Base-by-base conservation (phyloP, 2,113 vertebrate species). In the Lepisosteus oculatus region DNA sequence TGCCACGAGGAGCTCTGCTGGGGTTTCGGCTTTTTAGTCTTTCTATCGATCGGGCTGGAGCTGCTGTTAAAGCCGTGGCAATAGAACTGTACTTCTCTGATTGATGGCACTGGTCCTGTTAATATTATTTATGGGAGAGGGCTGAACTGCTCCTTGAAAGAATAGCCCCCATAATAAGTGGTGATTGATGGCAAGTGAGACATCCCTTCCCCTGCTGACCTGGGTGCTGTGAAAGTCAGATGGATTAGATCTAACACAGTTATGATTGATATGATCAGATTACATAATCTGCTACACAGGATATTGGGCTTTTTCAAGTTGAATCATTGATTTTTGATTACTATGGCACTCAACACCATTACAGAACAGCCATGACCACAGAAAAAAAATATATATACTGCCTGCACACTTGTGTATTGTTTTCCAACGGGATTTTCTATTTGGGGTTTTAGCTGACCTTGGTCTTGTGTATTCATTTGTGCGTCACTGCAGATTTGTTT, bases 201-300 rank as follows among this genome's bases (percentile, higher is more conserved):
- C 90, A 90, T 91, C 82, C 84, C 83, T 68, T 80, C 72, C 76
- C 87, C 84, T 85, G 85, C 86, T 96, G 94, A 96, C 95, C 94
- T 91, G 87, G 78, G 87, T 87, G 88, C 90, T 85, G 90, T 91
- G 92, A 89, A 94, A 95, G 92, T 94, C 92, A 91, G 77, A 96
- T 91, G 89, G 93, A 95, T 97, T 93, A 93, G 91, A 86, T 92
- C 93, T 93, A 94, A 95, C 93, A 92, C 93, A 88, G 94, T 96
- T 95, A 95, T 92, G 92, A 95, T 93, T 92, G 94, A 95, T 93
- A 92, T 93, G 91, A 96, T 97, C 94, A 96, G 93, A 96, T 96
- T 92, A 96, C 89, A 94, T 94, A 91, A 92, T 85, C 87, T 69
- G 64, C 85, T 81, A 90, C 86, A 88, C 83, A 90, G 82, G 86